These are phyloP conservation scores for Bucorvus abyssinicus DNA, from an alignment of 2,797 vertebrate species.

Conservation along the genomic window DNA sequence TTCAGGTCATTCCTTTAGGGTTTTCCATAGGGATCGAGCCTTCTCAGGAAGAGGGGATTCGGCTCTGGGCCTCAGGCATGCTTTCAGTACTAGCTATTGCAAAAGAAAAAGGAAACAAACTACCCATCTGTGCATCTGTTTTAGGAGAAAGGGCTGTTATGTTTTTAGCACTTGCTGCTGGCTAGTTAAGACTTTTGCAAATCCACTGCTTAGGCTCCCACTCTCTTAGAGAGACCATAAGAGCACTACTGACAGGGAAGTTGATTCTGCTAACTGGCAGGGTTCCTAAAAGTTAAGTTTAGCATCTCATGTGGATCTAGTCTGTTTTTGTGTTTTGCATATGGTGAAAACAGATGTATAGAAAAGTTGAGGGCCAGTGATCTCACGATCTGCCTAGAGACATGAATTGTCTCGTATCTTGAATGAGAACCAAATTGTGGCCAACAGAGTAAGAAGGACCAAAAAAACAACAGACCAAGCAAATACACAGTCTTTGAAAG, in stretches of 20 bases:
- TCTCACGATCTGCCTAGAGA: not conserved
- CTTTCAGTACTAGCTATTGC: not conserved
- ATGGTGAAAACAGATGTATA: not conserved
- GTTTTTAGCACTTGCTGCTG: not conserved
- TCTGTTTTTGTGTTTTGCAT: not conserved
- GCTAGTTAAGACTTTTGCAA: not conserved
- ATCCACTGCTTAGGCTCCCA: not conserved
- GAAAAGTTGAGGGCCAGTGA: not conserved
- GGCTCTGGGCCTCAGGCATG: not conserved
- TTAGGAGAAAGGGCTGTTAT: not conserved
- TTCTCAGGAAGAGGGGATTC: not conserved
- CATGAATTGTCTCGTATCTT: not conserved
- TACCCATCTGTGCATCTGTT: not conserved
- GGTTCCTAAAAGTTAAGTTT: not conserved
- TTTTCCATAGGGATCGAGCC: not conserved
- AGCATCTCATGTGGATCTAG: not conserved
- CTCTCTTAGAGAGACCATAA: not conserved
- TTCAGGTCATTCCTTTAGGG: not conserved
- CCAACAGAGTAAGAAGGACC: not conserved
- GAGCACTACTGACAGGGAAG: not conserved
- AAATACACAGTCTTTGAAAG: conserved; percentile 1
- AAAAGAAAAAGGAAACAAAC: not conserved
- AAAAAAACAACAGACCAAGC: not conserved
- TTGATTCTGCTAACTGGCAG: not conserved
- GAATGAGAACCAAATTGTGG: not conserved